phyloP scores from a whole-genome alignment of 1,140 invertebrate genomes.

The Drosophila carrolli region DNA sequence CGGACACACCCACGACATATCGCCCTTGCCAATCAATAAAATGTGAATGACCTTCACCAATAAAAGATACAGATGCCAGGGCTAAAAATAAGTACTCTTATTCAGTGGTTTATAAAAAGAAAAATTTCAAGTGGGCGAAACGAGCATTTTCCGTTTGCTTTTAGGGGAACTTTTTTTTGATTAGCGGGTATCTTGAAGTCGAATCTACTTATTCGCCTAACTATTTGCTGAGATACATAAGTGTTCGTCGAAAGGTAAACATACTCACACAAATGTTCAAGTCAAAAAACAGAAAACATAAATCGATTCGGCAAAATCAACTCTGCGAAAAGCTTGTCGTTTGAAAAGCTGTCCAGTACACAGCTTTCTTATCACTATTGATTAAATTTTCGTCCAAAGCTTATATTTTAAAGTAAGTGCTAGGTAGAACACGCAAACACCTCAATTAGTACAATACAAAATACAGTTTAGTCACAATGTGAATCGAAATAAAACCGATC shows the following conservation, averaged over 20 bases:
- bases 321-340: conserved; percentile 28
- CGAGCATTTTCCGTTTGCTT: not conserved
- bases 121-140: not conserved
- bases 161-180: not conserved
- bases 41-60: conserved; percentile 27
- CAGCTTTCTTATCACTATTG: conserved; percentile 51
- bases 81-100: conserved; percentile 27
- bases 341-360: conserved; percentile 13
- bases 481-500: conserved; percentile 32
- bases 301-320: conserved; percentile 38
- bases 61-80: conserved; percentile 6
- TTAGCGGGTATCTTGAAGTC: not conserved
- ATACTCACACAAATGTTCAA: not conserved
- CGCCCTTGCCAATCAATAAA: conserved; percentile 15
- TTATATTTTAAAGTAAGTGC: conserved; percentile 25
- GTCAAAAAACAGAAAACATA: conserved; percentile 2
- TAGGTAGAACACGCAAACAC: conserved; percentile 36
- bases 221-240: not conserved
- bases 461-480: conserved; percentile 30
- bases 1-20: conserved; percentile 8
- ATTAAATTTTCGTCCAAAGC: conserved; percentile 45
- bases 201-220: too few relatives aligned
- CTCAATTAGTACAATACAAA: conserved; percentile 28
- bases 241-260: not conserved
- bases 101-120: conserved; percentile 24